Evolutionary conservation across 2,113 vertebrate genomes (phyloP), one percentile per base, ranked within the genome.

Genomic region (Eublepharis macularius): DNA sequence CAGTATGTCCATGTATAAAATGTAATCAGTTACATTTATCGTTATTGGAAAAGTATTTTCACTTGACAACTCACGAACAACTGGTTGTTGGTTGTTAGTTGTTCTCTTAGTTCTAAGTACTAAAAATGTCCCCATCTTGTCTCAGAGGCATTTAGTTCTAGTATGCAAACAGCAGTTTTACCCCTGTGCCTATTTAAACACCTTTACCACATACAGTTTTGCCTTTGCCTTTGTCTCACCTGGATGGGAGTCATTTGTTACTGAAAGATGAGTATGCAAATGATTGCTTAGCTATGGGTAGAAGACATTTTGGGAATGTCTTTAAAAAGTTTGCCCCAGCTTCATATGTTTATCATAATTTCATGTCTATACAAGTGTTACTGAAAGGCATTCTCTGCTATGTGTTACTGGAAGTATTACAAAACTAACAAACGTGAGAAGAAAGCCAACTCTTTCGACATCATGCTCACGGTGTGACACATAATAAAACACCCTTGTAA

Each of bases 321-420:
- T 97, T 97, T 90, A 93, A 69, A 95, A 85, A 26, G 94, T 97
- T 73, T 97, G 94, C 49, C 97, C 94, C 3, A 97, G 96, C 94
- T 96, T 94, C 89, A 97, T 95, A 92, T 93, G 91, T 82, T 85
- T 91, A 34, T 85, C 80, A 57, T 94, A 90, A 95, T 89, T 26
- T 81, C 83, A 90, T 85, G 45, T 94, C 95, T 94, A 93, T 91
- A 87, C 95, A 97, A 86, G 94, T 89, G 32, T 95, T 92, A 83
- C 95, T 73, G 96, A 89, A 92, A 95, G 41, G 94, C 95, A 2
- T 89, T 93, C 88, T 95, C 92, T 3, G 94, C 74, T 89, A 93
- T 83, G 94, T 91, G 92, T 93, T 73, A 95, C 8, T 43, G 96
- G 96, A 89, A 96, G 81, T 29, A 92, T 78, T 96, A 94, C 88